Percentiles rank a stretch among this genome's conserved stretches.
These are phyloP conservation scores for Pagrus major DNA, from an alignment of 2,113 vertebrate genomes.

Conservation along the genomic window DNA sequence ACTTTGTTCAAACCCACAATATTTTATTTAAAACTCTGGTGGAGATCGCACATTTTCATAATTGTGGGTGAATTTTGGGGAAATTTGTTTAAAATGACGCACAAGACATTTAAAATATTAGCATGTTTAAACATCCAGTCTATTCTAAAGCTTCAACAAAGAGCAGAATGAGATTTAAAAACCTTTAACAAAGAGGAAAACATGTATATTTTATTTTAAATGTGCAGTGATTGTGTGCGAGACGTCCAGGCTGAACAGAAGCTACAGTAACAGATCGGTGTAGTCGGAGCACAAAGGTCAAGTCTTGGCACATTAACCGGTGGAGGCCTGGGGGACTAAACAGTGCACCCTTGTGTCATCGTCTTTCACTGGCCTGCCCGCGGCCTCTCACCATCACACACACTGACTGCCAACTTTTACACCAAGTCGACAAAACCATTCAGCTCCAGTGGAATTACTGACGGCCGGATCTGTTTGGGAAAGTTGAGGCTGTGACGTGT, in stretches of 20 bases:
- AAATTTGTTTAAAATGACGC: no score
- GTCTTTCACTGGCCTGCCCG: conserved; percentile 30
- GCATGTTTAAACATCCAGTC: neutral
- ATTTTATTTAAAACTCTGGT: neutral
- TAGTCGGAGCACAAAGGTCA: conserved; percentile 54
- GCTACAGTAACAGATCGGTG: conserved; percentile 39
- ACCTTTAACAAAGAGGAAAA: neutral
- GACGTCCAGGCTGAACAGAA: neutral
- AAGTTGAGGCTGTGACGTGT: conserved; percentile 33
- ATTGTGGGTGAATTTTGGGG: no score
- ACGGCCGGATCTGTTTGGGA: conserved; percentile 46
- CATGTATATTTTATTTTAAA: neutral
- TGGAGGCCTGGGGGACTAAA: conserved; percentile 34
- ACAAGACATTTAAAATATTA: no score
- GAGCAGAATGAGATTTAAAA: neutral
- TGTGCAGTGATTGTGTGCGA: fast-evolving
- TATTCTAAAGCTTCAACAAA: neutral
- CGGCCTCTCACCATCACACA: conserved; percentile 45
- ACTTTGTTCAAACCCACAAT: neutral
- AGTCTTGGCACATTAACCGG: conserved; percentile 48
- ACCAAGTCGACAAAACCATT: conserved; percentile 60
- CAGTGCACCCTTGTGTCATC: conserved; percentile 67
- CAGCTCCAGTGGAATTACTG: conserved; percentile 53
- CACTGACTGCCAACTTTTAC: conserved; percentile 65
- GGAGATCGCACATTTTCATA: neutral